Conservation (phyloP, 2,888 invertebrate species). For the Lagria hirta region DNA sequence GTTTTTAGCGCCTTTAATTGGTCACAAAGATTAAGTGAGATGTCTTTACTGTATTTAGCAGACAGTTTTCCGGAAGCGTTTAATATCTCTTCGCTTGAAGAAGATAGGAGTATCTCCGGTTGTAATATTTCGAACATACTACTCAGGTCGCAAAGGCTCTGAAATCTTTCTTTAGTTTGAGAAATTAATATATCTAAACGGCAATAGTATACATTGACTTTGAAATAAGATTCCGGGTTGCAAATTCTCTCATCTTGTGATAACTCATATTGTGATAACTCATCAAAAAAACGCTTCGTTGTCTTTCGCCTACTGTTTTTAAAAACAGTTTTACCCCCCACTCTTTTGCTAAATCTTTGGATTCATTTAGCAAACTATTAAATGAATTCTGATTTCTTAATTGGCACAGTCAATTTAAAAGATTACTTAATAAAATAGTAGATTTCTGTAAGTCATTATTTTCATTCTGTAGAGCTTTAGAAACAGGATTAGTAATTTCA, state of each 20-base stretch:
- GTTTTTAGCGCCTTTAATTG: slow-evolving; percentile 34
- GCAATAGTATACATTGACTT: slow-evolving; percentile 28
- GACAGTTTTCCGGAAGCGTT: not conserved
- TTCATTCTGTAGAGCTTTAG: slow-evolving; percentile 28
- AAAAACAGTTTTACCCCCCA: slow-evolving; percentile 31
- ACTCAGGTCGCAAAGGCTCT: not conserved
- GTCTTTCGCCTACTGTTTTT: not conserved
- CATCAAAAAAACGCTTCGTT: slow-evolving; percentile 29
- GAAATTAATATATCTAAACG: slow-evolving; percentile 31
- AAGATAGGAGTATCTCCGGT: slow-evolving; percentile 38
- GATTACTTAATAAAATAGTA: slow-evolving; percentile 31
- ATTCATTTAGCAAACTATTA: not conserved
- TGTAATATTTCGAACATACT: too few species aligned
- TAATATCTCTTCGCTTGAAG: slow-evolving; percentile 34
- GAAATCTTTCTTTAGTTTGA: slow-evolving; percentile 3
- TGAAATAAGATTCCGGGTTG: slow-evolving; percentile 29
- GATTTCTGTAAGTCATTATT: slow-evolving; percentile 32
- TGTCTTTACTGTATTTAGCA: slow-evolving; percentile 31
- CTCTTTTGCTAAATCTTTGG: slow-evolving; percentile 33
- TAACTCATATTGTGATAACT: slow-evolving; percentile 33
- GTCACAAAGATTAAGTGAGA: slow-evolving; percentile 31
- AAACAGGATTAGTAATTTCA: slow-evolving; percentile 40
- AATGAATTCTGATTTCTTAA: slow-evolving; percentile 22
- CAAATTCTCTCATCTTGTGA: slow-evolving; percentile 31
- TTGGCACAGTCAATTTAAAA: slow-evolving; percentile 29